Conservation (phyloP, 2,888 invertebrate species). For the Erebia palarica region DNA sequence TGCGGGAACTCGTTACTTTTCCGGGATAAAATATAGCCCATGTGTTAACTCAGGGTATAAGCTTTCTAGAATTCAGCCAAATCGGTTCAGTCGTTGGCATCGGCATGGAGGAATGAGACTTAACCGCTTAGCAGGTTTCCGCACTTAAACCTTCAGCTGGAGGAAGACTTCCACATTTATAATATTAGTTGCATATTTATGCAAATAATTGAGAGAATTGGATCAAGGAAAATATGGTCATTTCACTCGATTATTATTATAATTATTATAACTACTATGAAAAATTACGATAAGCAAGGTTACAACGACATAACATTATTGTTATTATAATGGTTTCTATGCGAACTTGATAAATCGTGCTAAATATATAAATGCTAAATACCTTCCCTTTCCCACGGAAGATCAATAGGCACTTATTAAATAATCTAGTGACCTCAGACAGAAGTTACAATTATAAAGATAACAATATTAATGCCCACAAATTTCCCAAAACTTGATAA, state of each 20-base stretch:
- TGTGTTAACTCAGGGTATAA: too few species aligned
- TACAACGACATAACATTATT: neutral
- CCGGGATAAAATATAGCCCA: too few species aligned
- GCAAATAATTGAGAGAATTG: neutral
- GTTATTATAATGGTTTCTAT: neutral
- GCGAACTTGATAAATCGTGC: neutral
- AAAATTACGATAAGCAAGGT: neutral
- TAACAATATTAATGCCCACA: neutral
- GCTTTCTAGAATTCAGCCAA: too few species aligned
- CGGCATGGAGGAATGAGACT: too few species aligned
- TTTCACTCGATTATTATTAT: neutral
- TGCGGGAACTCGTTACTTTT: too few species aligned
- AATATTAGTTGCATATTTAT: too few species aligned
- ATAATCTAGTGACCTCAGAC: slow-evolving; percentile 1
- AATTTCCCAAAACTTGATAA: too few species aligned
- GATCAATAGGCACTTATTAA: neutral
- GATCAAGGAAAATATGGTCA: neutral
- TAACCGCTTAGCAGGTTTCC: too few species aligned
- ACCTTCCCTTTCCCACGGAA: slow-evolving; percentile 2
- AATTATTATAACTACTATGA: too few species aligned
- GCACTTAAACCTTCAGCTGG: too few species aligned
- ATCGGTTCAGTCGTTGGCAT: too few species aligned
- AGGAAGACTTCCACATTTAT: too few species aligned
- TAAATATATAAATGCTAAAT: neutral
- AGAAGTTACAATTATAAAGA: neutral